Evolutionary conservation across 2,888 invertebrate species (phyloP).

Genomic region (Dermolepida albohirtum): DNA sequence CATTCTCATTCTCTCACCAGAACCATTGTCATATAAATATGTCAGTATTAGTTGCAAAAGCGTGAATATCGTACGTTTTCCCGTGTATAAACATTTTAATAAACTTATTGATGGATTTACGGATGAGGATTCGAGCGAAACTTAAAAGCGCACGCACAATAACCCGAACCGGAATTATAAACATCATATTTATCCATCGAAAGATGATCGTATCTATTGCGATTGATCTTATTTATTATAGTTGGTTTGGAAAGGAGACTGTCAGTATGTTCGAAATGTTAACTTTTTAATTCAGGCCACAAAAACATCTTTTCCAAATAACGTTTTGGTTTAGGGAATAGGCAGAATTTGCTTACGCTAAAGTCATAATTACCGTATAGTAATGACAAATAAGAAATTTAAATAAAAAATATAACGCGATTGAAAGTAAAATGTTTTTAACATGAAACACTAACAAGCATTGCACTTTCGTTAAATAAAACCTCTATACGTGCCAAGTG

Average conservation of each 20-base stretch:
- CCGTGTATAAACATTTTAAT: constrained; percentile 37
- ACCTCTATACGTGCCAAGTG: too few species aligned
- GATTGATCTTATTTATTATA: constrained; percentile 35
- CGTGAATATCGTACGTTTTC: constrained; percentile 34
- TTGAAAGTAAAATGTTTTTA: neutral
- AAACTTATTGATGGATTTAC: constrained; percentile 33
- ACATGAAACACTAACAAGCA: too few species aligned
- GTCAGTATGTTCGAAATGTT: constrained; percentile 18
- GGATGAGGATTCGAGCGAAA: constrained; percentile 21
- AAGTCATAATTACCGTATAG: constrained; percentile 17
- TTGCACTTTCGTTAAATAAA: too few species aligned
- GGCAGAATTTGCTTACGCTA: constrained; percentile 19
- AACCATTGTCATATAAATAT: constrained; percentile 42
- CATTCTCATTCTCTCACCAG: constrained; percentile 13
- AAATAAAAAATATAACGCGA: constrained; percentile 6
- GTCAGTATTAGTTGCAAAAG: constrained; percentile 41
- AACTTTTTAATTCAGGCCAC: constrained; percentile 29
- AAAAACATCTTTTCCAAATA: constrained; percentile 12
- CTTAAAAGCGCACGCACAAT: constrained; percentile 34
- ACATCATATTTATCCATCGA: constrained; percentile 29
- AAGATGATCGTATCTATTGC: constrained; percentile 25
- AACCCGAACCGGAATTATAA: constrained; percentile 29
- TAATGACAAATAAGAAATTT: neutral
- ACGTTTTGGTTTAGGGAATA: constrained; percentile 19
- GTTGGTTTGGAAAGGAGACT: constrained; percentile 29